phyloP scores from a whole-genome alignment of 1,140 invertebrate species.

The Oryzaephilus surinamensis region DNA sequence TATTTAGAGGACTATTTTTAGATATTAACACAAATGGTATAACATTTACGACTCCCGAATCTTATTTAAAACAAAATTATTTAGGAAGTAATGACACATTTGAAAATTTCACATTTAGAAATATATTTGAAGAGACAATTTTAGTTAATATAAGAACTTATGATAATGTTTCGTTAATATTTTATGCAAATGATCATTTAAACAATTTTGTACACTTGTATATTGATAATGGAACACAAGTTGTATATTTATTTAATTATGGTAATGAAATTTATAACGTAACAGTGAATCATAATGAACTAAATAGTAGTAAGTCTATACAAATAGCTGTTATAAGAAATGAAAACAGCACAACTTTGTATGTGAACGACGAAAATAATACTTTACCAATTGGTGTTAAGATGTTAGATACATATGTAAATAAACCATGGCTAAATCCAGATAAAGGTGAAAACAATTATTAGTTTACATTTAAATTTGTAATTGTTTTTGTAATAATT shows the following conservation, averaged over 20 bases:
- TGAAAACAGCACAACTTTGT: constrained; percentile 60
- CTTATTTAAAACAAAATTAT: constrained; percentile 71
- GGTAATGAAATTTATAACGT: constrained; percentile 70
- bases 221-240: constrained; percentile 58
- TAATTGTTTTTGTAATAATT: constrained; percentile 15
- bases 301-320: constrained; percentile 70
- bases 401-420: constrained; percentile 63
- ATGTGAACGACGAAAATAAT: constrained; percentile 71
- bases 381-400: constrained; percentile 58
- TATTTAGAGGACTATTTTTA: constrained; percentile 42
- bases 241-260: constrained; percentile 77
- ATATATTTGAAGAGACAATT: constrained; percentile 66
- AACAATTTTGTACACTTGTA: constrained; percentile 91
- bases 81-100: constrained; percentile 51
- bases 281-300: constrained; percentile 57
- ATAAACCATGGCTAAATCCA: constrained; percentile 76
- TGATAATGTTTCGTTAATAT: constrained; percentile 65
- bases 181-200: constrained; percentile 86
- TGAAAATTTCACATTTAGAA: constrained; percentile 52
- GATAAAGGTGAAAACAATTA: constrained; percentile 58
- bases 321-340: constrained; percentile 72
- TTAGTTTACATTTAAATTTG: constrained; percentile 1
- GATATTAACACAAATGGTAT: constrained; percentile 83
- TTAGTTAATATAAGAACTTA: constrained; percentile 81
- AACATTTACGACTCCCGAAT: constrained; percentile 72